These are phyloP conservation scores for Gerris buenoi DNA, from an alignment of 1,140 invertebrate species.

Conservation along the genomic window DNA sequence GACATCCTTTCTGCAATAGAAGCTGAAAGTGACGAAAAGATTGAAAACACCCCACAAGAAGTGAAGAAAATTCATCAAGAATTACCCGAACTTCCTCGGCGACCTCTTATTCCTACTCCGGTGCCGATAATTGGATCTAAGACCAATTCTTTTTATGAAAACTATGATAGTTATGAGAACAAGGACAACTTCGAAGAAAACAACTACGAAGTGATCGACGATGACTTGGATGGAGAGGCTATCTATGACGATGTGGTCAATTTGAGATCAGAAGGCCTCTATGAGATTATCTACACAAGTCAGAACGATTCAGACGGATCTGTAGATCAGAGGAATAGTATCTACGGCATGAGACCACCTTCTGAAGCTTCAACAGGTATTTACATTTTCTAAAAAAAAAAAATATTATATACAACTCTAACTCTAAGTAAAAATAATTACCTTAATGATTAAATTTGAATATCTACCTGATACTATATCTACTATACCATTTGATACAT, in stretches of 20 bases:
- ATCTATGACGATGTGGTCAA: constrained; percentile 15
- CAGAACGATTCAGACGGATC: constrained; percentile 17
- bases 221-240: constrained; percentile 3
- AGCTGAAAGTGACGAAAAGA: background rate
- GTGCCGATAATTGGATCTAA: background rate
- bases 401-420: too few relatives aligned
- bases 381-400: background rate
- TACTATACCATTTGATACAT: too few relatives aligned
- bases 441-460: too few relatives aligned
- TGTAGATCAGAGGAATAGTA: constrained; percentile 23
- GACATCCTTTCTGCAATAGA: background rate
- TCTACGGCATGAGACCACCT: constrained; percentile 19
- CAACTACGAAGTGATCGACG: constrained; percentile 10
- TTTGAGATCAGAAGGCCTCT: constrained; percentile 4
- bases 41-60: background rate
- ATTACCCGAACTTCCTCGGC: background rate
- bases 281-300: constrained; percentile 10
- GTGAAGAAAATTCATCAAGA: background rate
- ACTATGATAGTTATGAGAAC: background rate
- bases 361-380: constrained; percentile 20
- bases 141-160: background rate
- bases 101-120: too few relatives aligned
- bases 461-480: too few relatives aligned
- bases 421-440: too few relatives aligned
- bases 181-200: constrained; percentile 2